These are phyloP conservation scores for Sceloporus undulatus DNA, from an alignment of 2,113 vertebrate genomes.

Conservation along the genomic window DNA sequence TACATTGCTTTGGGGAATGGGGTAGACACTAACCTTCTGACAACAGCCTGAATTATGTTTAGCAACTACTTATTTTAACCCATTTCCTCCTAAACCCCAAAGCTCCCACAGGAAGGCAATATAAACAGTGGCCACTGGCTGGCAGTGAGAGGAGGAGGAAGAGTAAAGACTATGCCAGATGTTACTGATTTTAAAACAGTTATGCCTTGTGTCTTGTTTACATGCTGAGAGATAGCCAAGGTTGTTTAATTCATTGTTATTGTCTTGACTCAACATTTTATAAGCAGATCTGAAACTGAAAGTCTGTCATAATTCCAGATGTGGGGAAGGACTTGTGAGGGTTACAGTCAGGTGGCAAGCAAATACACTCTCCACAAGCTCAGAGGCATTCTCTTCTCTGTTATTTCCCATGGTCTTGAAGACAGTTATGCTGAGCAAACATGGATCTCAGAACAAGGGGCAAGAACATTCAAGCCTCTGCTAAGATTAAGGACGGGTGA, in stretches of 20 bases:
- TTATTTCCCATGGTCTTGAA: neutral
- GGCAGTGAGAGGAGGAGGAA: neutral
- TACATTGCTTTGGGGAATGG: neutral
- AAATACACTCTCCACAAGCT: neutral
- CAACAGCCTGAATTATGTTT: slow-evolving; percentile 49
- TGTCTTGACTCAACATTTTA: slow-evolving; percentile 23
- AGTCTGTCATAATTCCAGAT: slow-evolving; percentile 19
- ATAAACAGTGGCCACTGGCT: neutral
- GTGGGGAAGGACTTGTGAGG: neutral
- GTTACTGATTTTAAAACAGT: slow-evolving; percentile 30
- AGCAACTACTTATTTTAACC: slow-evolving; percentile 61
- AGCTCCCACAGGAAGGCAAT: slow-evolving; percentile 39
- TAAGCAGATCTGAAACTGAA: slow-evolving; percentile 25
- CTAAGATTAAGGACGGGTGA: too few relatives aligned
- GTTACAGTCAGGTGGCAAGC: neutral
- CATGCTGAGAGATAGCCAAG: neutral
- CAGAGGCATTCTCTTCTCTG: neutral
- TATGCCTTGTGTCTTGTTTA: slow-evolving; percentile 34
- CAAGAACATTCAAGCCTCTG: too few relatives aligned
- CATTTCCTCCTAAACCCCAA: slow-evolving; percentile 58
- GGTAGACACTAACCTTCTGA: slow-evolving; percentile 24
- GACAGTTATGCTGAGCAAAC: neutral
- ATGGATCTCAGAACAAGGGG: too few relatives aligned
- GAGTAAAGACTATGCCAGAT: slow-evolving; percentile 9
- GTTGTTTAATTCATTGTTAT: slow-evolving; percentile 30